A percentile compares a stretch with the other conserved stretches of the same genome.
phyloP scores from a whole-genome alignment of 1,140 invertebrate genomes.

The Bombus confusus region DNA sequence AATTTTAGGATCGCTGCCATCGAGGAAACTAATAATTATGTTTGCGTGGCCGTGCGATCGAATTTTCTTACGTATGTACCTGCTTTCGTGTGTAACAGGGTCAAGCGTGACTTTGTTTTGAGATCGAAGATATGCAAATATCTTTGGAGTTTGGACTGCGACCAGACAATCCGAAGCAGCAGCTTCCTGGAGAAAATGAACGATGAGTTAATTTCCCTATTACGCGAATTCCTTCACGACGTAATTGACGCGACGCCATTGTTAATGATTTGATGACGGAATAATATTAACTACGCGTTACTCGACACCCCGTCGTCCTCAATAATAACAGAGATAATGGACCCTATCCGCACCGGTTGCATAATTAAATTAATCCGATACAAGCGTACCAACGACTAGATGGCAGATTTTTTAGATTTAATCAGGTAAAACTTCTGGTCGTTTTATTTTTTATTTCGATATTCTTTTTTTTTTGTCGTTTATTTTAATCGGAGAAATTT shows the following conservation, averaged over 20 bases:
- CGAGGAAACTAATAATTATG: conserved; percentile 7
- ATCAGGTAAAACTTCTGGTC: neutral
- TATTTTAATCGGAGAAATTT: no score
- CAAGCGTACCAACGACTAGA: no score
- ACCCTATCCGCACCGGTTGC: conserved; percentile 2
- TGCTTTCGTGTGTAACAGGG: conserved; percentile 38
- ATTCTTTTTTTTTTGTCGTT: neutral
- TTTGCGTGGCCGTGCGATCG: neutral
- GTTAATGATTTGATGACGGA: conserved; percentile 17
- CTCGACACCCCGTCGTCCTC: neutral
- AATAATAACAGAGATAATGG: neutral
- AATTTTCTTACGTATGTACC: conserved; percentile 39
- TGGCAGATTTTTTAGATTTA: neutral
- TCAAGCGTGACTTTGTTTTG: conserved; percentile 57
- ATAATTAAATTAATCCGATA: conserved; percentile 24
- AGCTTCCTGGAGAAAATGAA: conserved; percentile 49
- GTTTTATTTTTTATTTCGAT: neutral
- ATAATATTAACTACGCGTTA: conserved; percentile 41
- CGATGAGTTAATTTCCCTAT: conserved; percentile 50
- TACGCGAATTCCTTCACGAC: neutral
- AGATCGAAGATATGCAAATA: conserved; percentile 51
- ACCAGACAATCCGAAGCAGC: neutral
- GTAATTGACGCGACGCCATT: conserved; percentile 23
- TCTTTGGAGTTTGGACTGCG: conserved; percentile 27
- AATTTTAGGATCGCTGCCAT: no score